Base-by-base conservation (phyloP, 2,888 invertebrate species). In the Hydroisotoma schaefferi region DNA sequence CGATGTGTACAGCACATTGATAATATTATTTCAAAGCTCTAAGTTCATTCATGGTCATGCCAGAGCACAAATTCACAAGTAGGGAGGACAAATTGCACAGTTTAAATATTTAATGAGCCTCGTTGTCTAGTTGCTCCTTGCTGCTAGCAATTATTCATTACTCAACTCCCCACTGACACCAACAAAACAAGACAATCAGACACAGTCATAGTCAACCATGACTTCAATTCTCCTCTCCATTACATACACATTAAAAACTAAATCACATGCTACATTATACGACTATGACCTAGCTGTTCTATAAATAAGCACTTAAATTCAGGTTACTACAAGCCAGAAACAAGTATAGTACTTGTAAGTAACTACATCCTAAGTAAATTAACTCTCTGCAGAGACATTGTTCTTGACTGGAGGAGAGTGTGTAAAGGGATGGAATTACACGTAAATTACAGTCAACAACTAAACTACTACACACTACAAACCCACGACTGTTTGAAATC, bases 51-150 rank as follows among this genome's bases (percentile, higher is more conserved):
- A n/a, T n/a, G n/a, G n/a, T n/a, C n/a, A n/a, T n/a, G n/a, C n/a
- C n/a, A 33, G 33, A 33, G 8, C 15, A 10, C 33, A 8, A 33
- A 33, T 5, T 25, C 25, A 6, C 23, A 26, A 26, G 23, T 27
- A 53, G 53, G 38, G 53, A 53, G 53, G 53, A 53, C 53, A 53
- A 53, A 53, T 53, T 53, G 53, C 26, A 40, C 22, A 53, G 40
- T 53, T 53, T 53, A 53, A 53, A 53, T 53, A 53, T 53, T 53
- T 53, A 53, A 53, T 53, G 40, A 53, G 53, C 38, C 26, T 53
- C 40, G 40, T 28, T 28, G 40, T 20, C n/a, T n/a, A n/a, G n/a
- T n/a, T 47, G 8, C 47, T 52, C 27, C 37, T 29, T 12, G 53
- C 53, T 53, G 26, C 26, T 25, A 53, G 53, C 53, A 53, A 53